phyloP scores from a whole-genome alignment of 2,113 vertebrate genomes.

The Pterophyllum scalare region DNA sequence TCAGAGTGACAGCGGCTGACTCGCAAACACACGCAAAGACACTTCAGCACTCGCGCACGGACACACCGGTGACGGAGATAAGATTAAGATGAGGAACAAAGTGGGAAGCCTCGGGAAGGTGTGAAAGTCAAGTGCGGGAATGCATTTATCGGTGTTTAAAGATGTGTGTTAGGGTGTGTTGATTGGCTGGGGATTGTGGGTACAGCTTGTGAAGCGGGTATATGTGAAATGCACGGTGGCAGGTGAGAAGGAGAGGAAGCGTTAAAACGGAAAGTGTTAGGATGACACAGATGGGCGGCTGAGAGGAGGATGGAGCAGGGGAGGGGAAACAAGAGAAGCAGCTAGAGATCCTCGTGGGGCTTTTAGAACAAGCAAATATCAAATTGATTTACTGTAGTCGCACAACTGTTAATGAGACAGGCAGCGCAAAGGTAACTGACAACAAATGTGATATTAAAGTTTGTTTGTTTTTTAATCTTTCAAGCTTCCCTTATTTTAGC shows the following conservation, averaged over 20 bases:
- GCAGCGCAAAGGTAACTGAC: neutral
- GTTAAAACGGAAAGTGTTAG: conserved; percentile 55
- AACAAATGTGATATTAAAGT: neutral
- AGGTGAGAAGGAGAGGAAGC: conserved; percentile 67
- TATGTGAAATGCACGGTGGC: conserved; percentile 43
- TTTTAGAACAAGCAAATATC: neutral
- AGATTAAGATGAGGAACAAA: conserved; percentile 11
- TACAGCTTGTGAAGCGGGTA: conserved; percentile 23
- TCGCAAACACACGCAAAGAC: conserved; percentile 12
- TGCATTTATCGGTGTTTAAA: conserved; percentile 55
- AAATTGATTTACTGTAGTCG: neutral
- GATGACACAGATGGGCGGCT: conserved; percentile 62
- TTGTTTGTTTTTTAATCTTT: neutral
- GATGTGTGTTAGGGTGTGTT: conserved; percentile 40
- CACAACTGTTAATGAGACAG: neutral
- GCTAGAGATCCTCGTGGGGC: neutral
- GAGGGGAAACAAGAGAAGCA: neutral
- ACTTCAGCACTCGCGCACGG: neutral
- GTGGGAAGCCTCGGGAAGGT: conserved; percentile 28
- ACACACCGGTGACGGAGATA: conserved; percentile 38
- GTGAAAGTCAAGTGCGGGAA: conserved; percentile 52
- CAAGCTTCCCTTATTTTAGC: neutral
- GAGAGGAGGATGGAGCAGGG: conserved; percentile 21
- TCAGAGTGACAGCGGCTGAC: conserved; percentile 22
- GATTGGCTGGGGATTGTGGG: conserved; percentile 54